Percentiles rank a stretch among this genome's conserved stretches.
Evolutionary conservation across 2,888 invertebrate genomes (phyloP).

Genomic region (Drosophila robusta): DNA sequence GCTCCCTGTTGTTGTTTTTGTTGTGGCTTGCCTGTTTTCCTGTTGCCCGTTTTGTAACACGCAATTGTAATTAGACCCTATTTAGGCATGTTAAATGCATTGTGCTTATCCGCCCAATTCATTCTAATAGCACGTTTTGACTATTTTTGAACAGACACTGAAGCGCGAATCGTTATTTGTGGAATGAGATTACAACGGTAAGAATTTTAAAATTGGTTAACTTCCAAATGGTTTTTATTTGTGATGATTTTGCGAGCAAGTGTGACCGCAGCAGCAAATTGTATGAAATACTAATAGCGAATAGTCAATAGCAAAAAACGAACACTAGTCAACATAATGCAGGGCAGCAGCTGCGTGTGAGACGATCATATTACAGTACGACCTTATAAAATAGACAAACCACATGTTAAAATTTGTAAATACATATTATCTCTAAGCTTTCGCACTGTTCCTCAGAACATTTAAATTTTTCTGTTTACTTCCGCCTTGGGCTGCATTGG

Average conservation of each 20-base stretch:
- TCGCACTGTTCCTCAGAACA: neutral
- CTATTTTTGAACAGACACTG: neutral
- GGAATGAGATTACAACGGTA: neutral
- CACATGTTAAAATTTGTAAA: neutral
- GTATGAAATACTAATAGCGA: constrained; percentile 10
- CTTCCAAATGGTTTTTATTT: constrained; percentile 62
- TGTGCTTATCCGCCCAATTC: constrained; percentile 11
- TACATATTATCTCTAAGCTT: neutral
- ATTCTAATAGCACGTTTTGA: constrained; percentile 35
- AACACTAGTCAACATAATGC: constrained; percentile 39
- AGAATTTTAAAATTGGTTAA: constrained; percentile 14
- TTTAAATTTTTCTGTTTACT: neutral
- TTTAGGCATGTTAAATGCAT: constrained; percentile 49
- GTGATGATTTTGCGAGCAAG: constrained; percentile 58
- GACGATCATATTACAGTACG: neutral
- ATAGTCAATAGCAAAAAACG: neutral
- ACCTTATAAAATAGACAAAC: neutral
- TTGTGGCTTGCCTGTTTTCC: constrained; percentile 30
- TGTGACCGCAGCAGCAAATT: constrained; percentile 44
- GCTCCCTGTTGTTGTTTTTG: constrained; percentile 39
- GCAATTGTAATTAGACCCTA: constrained; percentile 57
- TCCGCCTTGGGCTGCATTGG: neutral
- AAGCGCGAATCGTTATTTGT: constrained; percentile 11
- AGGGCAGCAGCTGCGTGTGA: neutral
- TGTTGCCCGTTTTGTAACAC: constrained; percentile 66